These are phyloP conservation scores for Himalopsyche japonica DNA, from an alignment of 2,888 invertebrate species.

Conservation along the genomic window DNA sequence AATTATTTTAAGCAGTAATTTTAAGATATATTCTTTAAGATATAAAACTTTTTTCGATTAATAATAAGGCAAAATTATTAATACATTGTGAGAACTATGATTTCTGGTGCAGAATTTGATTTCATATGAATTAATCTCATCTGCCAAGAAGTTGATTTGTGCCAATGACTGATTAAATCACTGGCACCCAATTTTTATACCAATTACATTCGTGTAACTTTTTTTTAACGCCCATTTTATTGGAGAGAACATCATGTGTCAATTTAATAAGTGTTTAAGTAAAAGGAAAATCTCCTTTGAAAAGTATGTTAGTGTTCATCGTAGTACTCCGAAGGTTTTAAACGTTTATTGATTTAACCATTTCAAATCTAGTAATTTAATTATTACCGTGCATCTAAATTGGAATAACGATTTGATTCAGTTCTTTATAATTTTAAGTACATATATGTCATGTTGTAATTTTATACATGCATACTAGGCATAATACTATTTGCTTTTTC, in stretches of 20 bases:
- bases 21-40: not conserved
- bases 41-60: slow-evolving; percentile 13
- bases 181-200: not conserved
- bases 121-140: not conserved
- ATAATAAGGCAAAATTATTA: not conserved
- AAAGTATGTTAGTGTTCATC: not conserved
- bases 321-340: not conserved
- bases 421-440: not conserved
- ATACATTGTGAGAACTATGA: not conserved
- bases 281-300: not conserved
- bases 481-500: slow-evolving; percentile 37
- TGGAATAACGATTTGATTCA: not conserved
- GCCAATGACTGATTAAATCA: not conserved
- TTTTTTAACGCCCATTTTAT: not conserved
- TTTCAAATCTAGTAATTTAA: not conserved
- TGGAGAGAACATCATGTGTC: not conserved
- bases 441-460: slow-evolving; percentile 8
- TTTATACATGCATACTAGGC: slow-evolving; percentile 23
- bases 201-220: not conserved
- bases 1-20: slow-evolving; percentile 12
- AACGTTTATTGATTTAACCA: not conserved
- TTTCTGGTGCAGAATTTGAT: not conserved
- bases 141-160: not conserved
- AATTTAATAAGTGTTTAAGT: not conserved
- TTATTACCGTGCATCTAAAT: too few relatives aligned